phyloP scores from a whole-genome alignment of 2,113 vertebrate species.

The Nerophis ophidion region DNA sequence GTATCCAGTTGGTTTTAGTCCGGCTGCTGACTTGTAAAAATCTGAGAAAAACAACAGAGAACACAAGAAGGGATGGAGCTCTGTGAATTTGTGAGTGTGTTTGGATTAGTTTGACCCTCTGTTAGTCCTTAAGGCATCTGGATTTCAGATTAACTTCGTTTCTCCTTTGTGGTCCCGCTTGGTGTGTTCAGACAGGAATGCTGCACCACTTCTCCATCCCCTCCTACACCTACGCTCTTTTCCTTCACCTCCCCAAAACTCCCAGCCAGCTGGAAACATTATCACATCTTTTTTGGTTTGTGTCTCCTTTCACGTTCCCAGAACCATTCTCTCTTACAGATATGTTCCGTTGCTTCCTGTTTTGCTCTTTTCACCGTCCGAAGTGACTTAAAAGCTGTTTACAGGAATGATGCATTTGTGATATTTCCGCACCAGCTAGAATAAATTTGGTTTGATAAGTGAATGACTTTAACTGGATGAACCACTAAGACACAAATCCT shows the following conservation, averaged over 20 bases:
- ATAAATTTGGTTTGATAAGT: background rate
- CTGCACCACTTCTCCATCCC: slow-evolving; percentile 44
- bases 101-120: slow-evolving; percentile 47
- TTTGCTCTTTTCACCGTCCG: slow-evolving; percentile 33
- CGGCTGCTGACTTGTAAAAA: slow-evolving; percentile 40
- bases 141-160: slow-evolving; percentile 57
- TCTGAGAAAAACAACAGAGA: slow-evolving; percentile 26
- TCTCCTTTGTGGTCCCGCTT: slow-evolving; percentile 31
- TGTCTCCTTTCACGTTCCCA: background rate
- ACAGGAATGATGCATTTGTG: background rate
- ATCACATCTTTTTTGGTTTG: slow-evolving; percentile 18
- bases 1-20: slow-evolving; percentile 44
- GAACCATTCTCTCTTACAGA: background rate
- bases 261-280: slow-evolving; percentile 22
- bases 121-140: slow-evolving; percentile 60
- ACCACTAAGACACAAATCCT: too few relatives aligned
- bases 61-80: slow-evolving; percentile 28
- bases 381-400: background rate
- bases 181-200: slow-evolving; percentile 63
- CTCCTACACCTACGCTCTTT: slow-evolving; percentile 46
- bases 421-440: background rate
- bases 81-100: slow-evolving; percentile 11
- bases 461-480: too few relatives aligned
- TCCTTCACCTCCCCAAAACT: slow-evolving; percentile 35
- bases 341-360: slow-evolving; percentile 16